phyloP scores from a whole-genome alignment of 2,113 vertebrate genomes.

The Natator depressus region DNA sequence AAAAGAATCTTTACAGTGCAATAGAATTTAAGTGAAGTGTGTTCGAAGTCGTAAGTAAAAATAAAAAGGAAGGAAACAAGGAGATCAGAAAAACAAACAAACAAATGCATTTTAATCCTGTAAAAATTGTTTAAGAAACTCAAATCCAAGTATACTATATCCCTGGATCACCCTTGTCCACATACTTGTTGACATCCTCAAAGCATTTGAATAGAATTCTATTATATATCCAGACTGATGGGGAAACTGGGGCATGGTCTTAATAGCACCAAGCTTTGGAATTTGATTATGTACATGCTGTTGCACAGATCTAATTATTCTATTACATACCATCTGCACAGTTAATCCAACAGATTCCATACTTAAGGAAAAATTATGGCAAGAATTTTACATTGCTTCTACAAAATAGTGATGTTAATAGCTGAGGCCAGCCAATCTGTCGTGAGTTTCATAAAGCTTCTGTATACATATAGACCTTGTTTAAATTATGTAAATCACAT shows the following conservation, averaged over 20 bases:
- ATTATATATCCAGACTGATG: not conserved
- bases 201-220: not conserved
- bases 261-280: not conserved
- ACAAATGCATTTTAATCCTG: not conserved
- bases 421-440: not conserved
- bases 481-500: not conserved
- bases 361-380: not conserved
- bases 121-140: constrained; percentile 1
- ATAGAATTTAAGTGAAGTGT: not conserved
- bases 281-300: not conserved
- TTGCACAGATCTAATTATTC: not conserved
- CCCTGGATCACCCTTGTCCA: not conserved
- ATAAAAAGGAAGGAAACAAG: not conserved
- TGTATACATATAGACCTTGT: not conserved
- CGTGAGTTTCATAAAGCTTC: not conserved
- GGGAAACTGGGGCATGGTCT: not conserved
- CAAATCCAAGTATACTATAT: not conserved
- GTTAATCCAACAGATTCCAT: not conserved
- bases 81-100: not conserved
- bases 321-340: not conserved
- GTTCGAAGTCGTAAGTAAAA: constrained; percentile 13
- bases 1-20: not conserved
- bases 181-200: not conserved
- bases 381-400: not conserved
- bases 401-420: too few species aligned